These are phyloP conservation scores for Panulirus ornatus DNA, from an alignment of 1,140 invertebrate species.

Conservation along the genomic window DNA sequence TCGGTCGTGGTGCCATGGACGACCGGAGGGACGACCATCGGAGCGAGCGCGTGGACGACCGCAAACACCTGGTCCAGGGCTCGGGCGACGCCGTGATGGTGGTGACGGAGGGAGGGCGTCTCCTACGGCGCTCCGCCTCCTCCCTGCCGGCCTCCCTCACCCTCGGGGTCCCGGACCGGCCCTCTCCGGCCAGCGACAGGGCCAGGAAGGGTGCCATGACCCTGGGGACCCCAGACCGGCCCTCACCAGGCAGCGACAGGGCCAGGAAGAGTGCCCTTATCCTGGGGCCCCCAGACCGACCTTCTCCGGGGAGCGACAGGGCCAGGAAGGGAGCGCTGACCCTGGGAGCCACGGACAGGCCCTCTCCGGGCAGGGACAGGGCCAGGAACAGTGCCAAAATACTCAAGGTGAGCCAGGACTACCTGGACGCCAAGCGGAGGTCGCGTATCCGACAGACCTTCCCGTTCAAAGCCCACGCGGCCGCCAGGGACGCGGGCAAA, in stretches of 20 bases:
- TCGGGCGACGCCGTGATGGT: slow-evolving; percentile 2
- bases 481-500: not conserved
- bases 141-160: slow-evolving; percentile 9
- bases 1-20: not conserved
- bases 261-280: not conserved
- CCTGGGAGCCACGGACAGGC: not conserved
- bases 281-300: not conserved
- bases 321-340: not conserved
- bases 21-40: not conserved
- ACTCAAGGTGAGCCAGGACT: not conserved
- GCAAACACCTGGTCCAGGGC: not conserved
- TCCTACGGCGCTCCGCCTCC: not conserved
- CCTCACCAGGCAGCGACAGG: not conserved
- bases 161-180: not conserved
- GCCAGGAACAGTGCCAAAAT: not conserved
- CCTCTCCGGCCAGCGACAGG: too few relatives aligned
- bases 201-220: not conserved
- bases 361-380: not conserved
- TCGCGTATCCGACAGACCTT: not conserved
- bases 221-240: not conserved
- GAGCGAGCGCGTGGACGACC: not conserved
- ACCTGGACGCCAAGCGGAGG: not conserved
- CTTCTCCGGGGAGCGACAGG: too few relatives aligned
- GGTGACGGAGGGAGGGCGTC: not conserved
- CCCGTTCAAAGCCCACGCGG: not conserved